Evolutionary conservation across 2,113 vertebrate genomes (phyloP), one percentile per base, ranked within the genome.

Genomic region (Thunnus thynnus): DNA sequence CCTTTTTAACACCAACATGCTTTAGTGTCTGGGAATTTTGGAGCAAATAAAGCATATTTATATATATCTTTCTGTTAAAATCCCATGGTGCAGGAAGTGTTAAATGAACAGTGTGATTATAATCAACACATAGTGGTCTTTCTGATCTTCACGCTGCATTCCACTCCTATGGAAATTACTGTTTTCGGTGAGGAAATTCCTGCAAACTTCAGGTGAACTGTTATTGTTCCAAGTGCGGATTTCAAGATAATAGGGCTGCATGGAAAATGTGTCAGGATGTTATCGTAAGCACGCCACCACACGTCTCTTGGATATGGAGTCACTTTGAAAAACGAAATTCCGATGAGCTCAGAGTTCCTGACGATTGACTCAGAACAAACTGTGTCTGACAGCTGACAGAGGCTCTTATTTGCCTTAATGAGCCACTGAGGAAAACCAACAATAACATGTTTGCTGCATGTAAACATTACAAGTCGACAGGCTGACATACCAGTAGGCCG

Each of bases 291-390:
- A 79, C 50, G 89, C 71, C 66, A 22, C 36, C 72, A 79, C 91
- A 89, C 4, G 85, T 48, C 74, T 64, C 65, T 25, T 57, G 68
- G 72, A 74, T 18, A 2, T 41, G 50, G 54, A 86, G 60, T 9
- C 62, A 13, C 71, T 61, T 30, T 16, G 65, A 74, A 82, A 85
- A 76, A 67, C 13, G 10, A 66, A 65, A 88, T 85, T 83, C 85
- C 86, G 41, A n/a, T 86, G 85, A 91, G 79, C 77, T 85, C 85
- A 80, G 55, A 64, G 73, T 60, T 80, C 74, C 86, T 56, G 78
- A 75, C 1, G 72, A 48, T 72, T 72, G 77, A 88, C 30, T 84
- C 52, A 64, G 63, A 83, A 55, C 72, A 84, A 70, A 84, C 66
- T 13, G 57, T 2, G 61, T 76, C 22, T 83, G 79, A 74, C 66